Evolutionary conservation across 1,140 invertebrate species (phyloP).

Genomic region (Papilio dardanus): DNA sequence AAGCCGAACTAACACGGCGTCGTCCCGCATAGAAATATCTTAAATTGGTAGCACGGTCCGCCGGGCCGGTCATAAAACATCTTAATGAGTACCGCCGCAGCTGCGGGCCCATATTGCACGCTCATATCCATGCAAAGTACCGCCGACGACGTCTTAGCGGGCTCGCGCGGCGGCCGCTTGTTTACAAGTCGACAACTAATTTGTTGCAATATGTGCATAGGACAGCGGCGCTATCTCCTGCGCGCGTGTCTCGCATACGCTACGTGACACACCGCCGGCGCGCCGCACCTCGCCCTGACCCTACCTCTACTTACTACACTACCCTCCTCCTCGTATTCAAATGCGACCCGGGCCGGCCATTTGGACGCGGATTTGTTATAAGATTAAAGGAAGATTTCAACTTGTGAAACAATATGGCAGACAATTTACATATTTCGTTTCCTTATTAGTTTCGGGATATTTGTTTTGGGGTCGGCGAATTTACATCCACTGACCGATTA

Average conservation of each 20-base stretch:
- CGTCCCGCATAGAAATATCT: constrained; percentile 81
- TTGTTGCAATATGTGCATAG: constrained; percentile 83
- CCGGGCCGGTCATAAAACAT: constrained; percentile 80
- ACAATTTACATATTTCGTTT: constrained; percentile 83
- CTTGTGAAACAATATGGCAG: constrained; percentile 82
- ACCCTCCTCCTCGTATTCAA: constrained; percentile 80
- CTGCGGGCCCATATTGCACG: constrained; percentile 76
- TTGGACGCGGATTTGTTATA: constrained; percentile 83
- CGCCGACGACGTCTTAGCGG: constrained; percentile 75
- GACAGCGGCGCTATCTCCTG: constrained; percentile 78
- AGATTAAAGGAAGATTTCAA: constrained; percentile 84
- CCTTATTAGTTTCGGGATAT: constrained; percentile 82
- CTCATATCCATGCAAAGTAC: constrained; percentile 82
- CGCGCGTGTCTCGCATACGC: constrained; percentile 80
- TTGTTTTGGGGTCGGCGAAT: constrained; percentile 80
- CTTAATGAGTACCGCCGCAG: constrained; percentile 80
- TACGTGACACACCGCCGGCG: constrained; percentile 64
- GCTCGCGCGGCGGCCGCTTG: constrained; percentile 76
- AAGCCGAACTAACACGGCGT: constrained; percentile 78
- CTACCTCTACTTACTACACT: constrained; percentile 50
- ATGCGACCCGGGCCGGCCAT: constrained; percentile 77
- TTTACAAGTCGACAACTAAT: constrained; percentile 83
- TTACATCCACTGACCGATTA: constrained; percentile 82
- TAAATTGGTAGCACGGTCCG: constrained; percentile 81
- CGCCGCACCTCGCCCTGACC: constrained; percentile 59